A percentile compares a stretch with the other conserved stretches of the same genome.
Conservation (phyloP, 2,797 vertebrate genomes). For the Sarcoramphus papa region DNA sequence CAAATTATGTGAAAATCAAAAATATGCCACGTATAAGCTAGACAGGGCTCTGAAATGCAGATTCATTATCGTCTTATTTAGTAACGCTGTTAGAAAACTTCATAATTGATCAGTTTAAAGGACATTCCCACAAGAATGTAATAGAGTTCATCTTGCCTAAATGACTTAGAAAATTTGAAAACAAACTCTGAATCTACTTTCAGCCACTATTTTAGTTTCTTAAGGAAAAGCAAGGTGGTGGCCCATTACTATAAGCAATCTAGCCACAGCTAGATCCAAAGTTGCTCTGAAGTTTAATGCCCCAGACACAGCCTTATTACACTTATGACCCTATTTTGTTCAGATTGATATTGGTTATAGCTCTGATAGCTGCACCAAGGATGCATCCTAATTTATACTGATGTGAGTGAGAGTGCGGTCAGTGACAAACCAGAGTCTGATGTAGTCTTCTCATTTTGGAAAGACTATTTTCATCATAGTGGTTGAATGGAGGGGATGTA, state of each 20-base stretch:
- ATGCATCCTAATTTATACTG: fast-evolving
- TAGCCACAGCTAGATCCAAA: neutral
- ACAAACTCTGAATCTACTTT: neutral
- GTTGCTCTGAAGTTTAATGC: neutral
- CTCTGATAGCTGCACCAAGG: neutral
- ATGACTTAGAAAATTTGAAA: neutral
- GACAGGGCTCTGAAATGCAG: neutral
- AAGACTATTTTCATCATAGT: neutral
- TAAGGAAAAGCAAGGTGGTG: neutral
- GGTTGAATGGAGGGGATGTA: fast-evolving
- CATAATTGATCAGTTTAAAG: neutral
- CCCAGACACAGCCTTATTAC: too few relatives aligned
- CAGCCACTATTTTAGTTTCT: neutral
- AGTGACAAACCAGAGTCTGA: neutral
- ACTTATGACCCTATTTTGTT: neutral
- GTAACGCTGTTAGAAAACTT: neutral
- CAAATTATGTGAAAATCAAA: neutral
- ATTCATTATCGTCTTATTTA: neutral
- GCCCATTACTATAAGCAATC: neutral
- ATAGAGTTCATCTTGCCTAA: neutral
- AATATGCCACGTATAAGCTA: fast-evolving
- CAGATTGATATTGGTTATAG: fast-evolving
- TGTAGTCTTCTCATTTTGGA: neutral
- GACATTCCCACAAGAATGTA: neutral
- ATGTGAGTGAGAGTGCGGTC: neutral